A percentile compares a stretch with the other conserved stretches of the same genome.
phyloP scores from a whole-genome alignment of 2,113 vertebrate species.

The Sinocyclocheilus maitianheensis region DNA sequence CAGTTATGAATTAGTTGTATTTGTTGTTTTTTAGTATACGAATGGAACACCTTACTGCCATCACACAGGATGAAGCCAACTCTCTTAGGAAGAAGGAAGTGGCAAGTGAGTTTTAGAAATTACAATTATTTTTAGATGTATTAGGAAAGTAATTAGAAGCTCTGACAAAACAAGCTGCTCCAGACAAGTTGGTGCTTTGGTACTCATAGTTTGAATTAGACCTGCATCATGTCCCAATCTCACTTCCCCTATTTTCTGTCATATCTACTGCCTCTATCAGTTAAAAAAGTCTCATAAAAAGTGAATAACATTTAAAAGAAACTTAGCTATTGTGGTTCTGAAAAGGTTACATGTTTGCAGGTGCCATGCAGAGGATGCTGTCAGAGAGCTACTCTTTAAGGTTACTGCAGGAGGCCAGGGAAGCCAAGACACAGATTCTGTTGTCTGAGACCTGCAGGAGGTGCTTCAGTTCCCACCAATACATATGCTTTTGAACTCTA shows the following conservation, averaged over 20 bases:
- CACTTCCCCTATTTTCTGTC: neutral
- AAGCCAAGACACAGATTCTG: slow-evolving; percentile 82
- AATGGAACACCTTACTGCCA: slow-evolving; percentile 90
- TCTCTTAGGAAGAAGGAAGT: slow-evolving; percentile 87
- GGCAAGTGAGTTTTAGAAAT: slow-evolving; percentile 76
- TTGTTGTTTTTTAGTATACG: slow-evolving; percentile 78
- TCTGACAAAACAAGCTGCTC: neutral
- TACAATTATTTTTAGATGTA: neutral
- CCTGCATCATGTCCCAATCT: neutral
- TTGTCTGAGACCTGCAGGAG: slow-evolving; percentile 86
- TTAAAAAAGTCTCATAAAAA: neutral
- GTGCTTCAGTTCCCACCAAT: slow-evolving; percentile 63
- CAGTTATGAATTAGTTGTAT: neutral
- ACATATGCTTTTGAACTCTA: neutral
- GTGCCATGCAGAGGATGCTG: slow-evolving; percentile 95
- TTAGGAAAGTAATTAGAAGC: neutral
- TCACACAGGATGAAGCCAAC: slow-evolving; percentile 92
- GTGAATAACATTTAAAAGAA: neutral
- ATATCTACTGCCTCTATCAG: neutral
- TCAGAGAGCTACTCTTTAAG: slow-evolving; percentile 82
- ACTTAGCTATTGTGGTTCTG: neutral
- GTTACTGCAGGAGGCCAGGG: slow-evolving; percentile 82
- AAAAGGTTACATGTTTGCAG: slow-evolving; percentile 66
- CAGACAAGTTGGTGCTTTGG: neutral
- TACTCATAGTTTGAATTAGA: neutral